Conservation (phyloP, 2,797 vertebrate species). For the Accipiter minullus region DNA sequence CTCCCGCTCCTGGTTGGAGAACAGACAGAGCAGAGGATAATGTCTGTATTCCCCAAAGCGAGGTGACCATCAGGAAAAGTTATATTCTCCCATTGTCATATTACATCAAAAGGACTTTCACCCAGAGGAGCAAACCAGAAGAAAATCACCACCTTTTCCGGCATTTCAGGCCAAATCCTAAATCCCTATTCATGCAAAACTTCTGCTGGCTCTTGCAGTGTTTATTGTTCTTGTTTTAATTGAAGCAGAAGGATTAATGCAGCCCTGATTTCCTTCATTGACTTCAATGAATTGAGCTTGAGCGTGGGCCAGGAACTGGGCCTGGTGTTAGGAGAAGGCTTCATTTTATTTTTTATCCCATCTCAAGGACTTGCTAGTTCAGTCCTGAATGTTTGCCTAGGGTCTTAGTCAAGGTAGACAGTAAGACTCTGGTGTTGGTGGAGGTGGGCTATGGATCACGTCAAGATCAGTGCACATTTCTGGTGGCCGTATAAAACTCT, state of each 20-base stretch:
- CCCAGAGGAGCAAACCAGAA: not conserved
- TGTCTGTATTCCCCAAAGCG: not conserved
- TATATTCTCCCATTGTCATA: not conserved
- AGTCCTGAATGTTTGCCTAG: not conserved
- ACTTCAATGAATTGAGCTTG: conserved; percentile 5
- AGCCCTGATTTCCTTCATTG: conserved; percentile 28
- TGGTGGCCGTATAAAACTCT: not conserved
- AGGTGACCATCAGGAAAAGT: not conserved
- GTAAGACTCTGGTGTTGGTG: accelerated
- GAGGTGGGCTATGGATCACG: not conserved
- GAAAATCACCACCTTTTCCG: not conserved
- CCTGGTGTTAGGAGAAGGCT: not conserved
- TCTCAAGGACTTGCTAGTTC: not conserved
- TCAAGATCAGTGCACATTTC: not conserved
- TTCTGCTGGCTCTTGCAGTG: not conserved
- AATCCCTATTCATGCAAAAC: not conserved
- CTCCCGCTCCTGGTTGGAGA: not conserved
- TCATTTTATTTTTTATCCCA: not conserved
- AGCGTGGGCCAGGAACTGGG: not conserved
- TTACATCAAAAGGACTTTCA: not conserved
- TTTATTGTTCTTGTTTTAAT: not conserved
- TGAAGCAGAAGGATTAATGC: not conserved
- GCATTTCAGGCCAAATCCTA: not conserved
- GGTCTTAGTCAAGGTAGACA: not conserved
- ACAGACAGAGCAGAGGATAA: not conserved